These are phyloP conservation scores for Syrmaticus mikado DNA, from an alignment of 2,113 vertebrate species.

Conservation along the genomic window DNA sequence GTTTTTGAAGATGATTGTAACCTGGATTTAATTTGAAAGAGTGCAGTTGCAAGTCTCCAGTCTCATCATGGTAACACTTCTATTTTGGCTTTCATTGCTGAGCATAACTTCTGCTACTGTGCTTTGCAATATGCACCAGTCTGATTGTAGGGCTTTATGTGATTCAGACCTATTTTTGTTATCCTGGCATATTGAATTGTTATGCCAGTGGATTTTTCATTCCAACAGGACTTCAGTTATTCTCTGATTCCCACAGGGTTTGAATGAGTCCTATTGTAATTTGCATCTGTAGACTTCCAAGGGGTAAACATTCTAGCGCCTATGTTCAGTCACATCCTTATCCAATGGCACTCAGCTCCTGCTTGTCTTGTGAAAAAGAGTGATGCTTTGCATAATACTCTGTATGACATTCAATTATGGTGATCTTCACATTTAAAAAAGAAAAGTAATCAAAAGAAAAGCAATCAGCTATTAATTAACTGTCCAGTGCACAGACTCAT, in stretches of 20 bases:
- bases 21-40: neutral
- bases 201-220: slow-evolving; percentile 43
- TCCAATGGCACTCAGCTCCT: neutral
- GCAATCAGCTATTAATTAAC: slow-evolving; percentile 36
- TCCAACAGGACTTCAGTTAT: slow-evolving; percentile 48
- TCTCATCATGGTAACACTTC: neutral
- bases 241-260: slow-evolving; percentile 33
- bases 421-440: slow-evolving; percentile 27
- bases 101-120: neutral
- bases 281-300: slow-evolving; percentile 32
- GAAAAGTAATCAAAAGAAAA: neutral
- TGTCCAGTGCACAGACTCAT: slow-evolving; percentile 5
- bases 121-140: neutral
- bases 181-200: slow-evolving; percentile 36
- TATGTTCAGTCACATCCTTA: neutral
- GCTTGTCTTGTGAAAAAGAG: neutral
- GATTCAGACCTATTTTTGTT: neutral
- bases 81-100: neutral
- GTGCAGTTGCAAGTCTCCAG: neutral
- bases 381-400: slow-evolving; percentile 24
- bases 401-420: slow-evolving; percentile 42
- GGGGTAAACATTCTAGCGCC: slow-evolving; percentile 22
- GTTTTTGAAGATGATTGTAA: neutral
- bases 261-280: slow-evolving; percentile 41
- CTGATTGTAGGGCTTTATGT: slow-evolving; percentile 4